These are phyloP conservation scores for Rhabdornis inornatus DNA, from an alignment of 2,113 vertebrate species.

Conservation along the genomic window DNA sequence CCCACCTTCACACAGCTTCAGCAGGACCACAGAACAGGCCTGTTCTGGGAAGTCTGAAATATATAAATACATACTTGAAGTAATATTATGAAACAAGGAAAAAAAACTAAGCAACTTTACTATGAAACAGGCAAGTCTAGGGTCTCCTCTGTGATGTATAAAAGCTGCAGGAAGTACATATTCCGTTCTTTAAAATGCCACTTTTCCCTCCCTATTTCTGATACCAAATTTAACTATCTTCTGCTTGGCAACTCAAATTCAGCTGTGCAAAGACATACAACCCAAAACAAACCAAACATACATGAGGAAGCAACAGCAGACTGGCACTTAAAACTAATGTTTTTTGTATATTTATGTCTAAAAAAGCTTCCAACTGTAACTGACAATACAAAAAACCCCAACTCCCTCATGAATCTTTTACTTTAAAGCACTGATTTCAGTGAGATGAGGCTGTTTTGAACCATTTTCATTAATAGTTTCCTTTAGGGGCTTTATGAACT, in stretches of 20 bases:
- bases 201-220: background rate
- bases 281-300: background rate
- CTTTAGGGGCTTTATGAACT: background rate
- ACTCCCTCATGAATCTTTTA: background rate
- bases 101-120: background rate
- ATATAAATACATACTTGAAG: background rate
- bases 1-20: background rate
- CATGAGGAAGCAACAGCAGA: background rate
- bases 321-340: fast-evolving
- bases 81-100: background rate
- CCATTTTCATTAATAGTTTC: background rate
- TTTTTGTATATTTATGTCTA: background rate
- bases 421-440: background rate
- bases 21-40: background rate
- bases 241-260: background rate
- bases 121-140: background rate
- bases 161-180: background rate
- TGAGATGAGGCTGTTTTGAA: background rate
- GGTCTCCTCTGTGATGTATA: background rate
- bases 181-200: background rate
- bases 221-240: background rate
- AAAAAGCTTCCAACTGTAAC: background rate
- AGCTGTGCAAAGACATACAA: background rate
- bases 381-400: background rate
- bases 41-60: background rate